These are phyloP conservation scores for Heliconius melpomene DNA, from an alignment of 1,140 invertebrate genomes.

Conservation along the genomic window DNA sequence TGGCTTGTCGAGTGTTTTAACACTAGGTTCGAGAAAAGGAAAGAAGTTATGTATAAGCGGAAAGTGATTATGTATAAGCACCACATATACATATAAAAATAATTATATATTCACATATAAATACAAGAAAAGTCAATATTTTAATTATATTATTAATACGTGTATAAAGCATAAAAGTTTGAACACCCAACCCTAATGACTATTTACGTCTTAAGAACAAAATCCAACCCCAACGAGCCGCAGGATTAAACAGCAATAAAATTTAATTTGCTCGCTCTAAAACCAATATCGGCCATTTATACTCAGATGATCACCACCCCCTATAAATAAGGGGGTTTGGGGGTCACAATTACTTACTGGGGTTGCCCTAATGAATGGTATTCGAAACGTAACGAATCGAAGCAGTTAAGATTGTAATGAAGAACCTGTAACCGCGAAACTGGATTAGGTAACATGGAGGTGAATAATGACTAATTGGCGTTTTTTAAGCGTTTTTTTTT, in stretches of 20 bases:
- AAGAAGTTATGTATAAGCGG: too few species aligned
- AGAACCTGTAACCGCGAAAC: conserved; percentile 21
- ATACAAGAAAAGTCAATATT: not conserved
- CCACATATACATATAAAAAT: too few species aligned
- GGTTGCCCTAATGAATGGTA: conserved; percentile 39
- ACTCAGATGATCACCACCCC: conserved; percentile 36
- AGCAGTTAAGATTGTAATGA: conserved; percentile 44
- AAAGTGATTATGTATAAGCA: too few species aligned
- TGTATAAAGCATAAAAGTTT: not conserved
- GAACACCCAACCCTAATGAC: conserved; percentile 4
- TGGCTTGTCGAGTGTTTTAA: too few species aligned
- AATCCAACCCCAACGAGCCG: conserved; percentile 24
- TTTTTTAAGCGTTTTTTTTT: not conserved
- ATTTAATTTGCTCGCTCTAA: conserved; percentile 34
- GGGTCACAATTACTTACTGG: conserved; percentile 42
- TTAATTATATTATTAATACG: not conserved
- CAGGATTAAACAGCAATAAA: conserved; percentile 38
- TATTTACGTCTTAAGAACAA: conserved; percentile 34
- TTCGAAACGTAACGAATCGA: conserved; percentile 46
- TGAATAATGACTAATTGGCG: not conserved
- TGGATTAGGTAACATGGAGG: conserved; percentile 5
- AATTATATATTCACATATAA: not conserved
- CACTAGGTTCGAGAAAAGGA: too few species aligned
- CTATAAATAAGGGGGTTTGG: conserved; percentile 40
- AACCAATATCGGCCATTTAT: conserved; percentile 36